phyloP scores from a whole-genome alignment of 1,140 invertebrate genomes.

The Hydropsyche tenuis region DNA sequence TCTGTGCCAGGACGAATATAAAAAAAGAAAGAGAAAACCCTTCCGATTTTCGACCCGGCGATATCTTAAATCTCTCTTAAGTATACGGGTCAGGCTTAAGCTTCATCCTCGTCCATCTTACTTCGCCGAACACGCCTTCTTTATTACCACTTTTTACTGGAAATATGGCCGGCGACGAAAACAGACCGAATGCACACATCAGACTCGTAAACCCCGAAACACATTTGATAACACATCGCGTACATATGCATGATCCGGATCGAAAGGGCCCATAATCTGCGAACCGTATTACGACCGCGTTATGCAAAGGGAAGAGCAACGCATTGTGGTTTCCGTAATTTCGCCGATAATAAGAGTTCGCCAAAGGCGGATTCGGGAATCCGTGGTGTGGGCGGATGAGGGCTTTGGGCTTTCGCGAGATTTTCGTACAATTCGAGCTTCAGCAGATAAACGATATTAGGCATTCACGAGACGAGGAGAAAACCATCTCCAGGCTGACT shows the following conservation, averaged over 20 bases:
- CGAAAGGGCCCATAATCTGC: constrained; percentile 4
- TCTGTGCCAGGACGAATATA: too few relatives aligned
- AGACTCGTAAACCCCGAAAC: not conserved
- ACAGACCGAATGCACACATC: not conserved
- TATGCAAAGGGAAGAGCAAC: not conserved
- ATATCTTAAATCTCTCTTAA: constrained; percentile 32
- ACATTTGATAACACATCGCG: not conserved
- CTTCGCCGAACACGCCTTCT: constrained; percentile 29
- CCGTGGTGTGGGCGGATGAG: too few relatives aligned
- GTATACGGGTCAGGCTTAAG: constrained; percentile 32
- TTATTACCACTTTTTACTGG: constrained; percentile 18
- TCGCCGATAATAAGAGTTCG: constrained; percentile 7
- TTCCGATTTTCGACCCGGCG: constrained; percentile 15
- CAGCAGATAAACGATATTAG: constrained; percentile 20
- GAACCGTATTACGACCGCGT: not conserved
- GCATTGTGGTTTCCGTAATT: constrained; percentile 8
- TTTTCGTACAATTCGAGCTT: constrained; percentile 9
- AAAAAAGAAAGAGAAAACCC: constrained; percentile 13
- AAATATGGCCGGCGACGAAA: constrained; percentile 2
- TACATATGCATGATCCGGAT: not conserved
- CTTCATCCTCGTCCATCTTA: constrained; percentile 28
- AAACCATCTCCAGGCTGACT: not conserved
- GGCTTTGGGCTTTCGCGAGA: not conserved
- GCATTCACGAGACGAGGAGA: not conserved
- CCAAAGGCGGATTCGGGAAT: not conserved